phyloP scores from a whole-genome alignment of 2,888 invertebrate species.

The Cinara cedri region DNA sequence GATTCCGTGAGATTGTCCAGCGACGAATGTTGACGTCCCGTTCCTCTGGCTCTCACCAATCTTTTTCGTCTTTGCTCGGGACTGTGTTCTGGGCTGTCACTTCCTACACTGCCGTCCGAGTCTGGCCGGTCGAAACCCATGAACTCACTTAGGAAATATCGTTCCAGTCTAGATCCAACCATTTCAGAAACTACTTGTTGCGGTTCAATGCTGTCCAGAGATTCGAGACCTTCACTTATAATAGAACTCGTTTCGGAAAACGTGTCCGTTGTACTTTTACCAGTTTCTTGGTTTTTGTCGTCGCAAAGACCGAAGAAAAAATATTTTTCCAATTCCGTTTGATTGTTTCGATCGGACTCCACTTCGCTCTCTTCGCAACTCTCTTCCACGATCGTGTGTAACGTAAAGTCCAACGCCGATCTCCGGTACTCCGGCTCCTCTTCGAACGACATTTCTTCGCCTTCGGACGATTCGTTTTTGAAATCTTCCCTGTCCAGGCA shows the following conservation, averaged over 20 bases:
- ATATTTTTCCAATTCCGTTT: conserved; percentile 87
- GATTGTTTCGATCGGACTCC: conserved; percentile 70
- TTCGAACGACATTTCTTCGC: conserved; percentile 68
- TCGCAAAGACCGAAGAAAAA: conserved; percentile 86
- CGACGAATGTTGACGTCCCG: conserved; percentile 82
- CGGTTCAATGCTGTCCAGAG: conserved; percentile 67
- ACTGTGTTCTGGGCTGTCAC: conserved; percentile 86
- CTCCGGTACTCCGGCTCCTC: conserved; percentile 84
- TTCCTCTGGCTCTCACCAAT: conserved; percentile 80
- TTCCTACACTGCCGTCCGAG: conserved; percentile 86
- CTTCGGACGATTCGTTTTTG: conserved; percentile 65
- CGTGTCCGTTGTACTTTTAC: conserved; percentile 61
- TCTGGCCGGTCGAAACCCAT: conserved; percentile 78
- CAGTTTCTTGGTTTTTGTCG: conserved; percentile 65
- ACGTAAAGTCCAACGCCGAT: conserved; percentile 82
- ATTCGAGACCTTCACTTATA: conserved; percentile 82
- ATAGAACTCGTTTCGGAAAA: conserved; percentile 83
- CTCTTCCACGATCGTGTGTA: conserved; percentile 92
- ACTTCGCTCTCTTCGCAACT: conserved; percentile 92
- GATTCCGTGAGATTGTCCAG: conserved; percentile 77
- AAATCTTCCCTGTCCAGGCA: conserved; percentile 65
- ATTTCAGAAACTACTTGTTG: conserved; percentile 72
- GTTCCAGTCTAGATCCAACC: conserved; percentile 79
- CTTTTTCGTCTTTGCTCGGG: conserved; percentile 84
- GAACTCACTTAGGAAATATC: conserved; percentile 86